These are phyloP conservation scores for Geophilus truncorum DNA, from an alignment of 2,888 invertebrate genomes.

Conservation along the genomic window DNA sequence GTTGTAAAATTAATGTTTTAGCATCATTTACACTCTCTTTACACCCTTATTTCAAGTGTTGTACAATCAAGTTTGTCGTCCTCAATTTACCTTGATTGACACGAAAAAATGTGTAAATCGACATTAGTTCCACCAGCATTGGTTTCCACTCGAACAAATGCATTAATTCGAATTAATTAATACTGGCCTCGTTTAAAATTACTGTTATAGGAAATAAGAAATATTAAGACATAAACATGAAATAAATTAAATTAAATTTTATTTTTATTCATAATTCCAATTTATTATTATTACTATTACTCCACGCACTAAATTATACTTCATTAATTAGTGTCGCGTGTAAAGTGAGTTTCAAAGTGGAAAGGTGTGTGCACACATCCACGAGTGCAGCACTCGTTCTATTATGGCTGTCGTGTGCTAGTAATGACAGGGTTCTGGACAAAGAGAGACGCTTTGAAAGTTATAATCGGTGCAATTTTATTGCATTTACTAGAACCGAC, in stretches of 20 bases:
- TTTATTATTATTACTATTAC: background rate
- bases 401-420: background rate
- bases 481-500: background rate
- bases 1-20: too few species aligned
- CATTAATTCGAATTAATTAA: too few species aligned
- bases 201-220: background rate
- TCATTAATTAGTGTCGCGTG: conserved; percentile 11
- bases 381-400: background rate
- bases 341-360: conserved; percentile 5
- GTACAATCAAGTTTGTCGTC: too few species aligned
- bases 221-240: background rate
- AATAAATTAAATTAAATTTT: background rate
- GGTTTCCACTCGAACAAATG: too few species aligned
- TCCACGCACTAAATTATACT: background rate
- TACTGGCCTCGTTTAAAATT: too few species aligned
- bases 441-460: background rate
- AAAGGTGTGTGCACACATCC: background rate
- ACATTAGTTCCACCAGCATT: too few species aligned
- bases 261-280: too few species aligned
- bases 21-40: too few species aligned
- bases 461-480: conserved; percentile 12
- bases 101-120: too few species aligned
- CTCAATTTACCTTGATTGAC: too few species aligned
- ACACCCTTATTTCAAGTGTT: too few species aligned
- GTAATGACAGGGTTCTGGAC: conserved; percentile 1